phyloP scores from a whole-genome alignment of 2,888 invertebrate species.

The Sphaeridia pumilis region DNA sequence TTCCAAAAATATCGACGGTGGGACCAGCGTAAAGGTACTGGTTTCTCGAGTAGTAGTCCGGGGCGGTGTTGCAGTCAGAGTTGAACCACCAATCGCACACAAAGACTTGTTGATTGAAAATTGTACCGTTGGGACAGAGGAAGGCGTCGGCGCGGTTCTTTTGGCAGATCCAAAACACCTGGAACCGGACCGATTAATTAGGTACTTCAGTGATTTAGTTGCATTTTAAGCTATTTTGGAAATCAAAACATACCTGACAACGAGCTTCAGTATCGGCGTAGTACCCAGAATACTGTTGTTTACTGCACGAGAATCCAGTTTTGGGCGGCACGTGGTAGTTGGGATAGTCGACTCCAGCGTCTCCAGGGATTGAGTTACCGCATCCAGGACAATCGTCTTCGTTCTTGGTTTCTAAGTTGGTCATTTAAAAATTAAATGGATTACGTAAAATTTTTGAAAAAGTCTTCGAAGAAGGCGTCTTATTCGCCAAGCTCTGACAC shows the following conservation, averaged over 20 bases:
- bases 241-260: conserved; percentile 64
- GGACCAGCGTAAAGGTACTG: conserved; percentile 36
- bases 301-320: conserved; percentile 68
- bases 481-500: no score
- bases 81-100: conserved; percentile 55
- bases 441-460: no score
- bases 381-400: conserved; percentile 12
- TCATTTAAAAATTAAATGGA: no score
- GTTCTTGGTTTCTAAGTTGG: conserved; percentile 8
- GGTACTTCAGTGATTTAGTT: no score
- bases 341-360: conserved; percentile 71
- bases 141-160: conserved; percentile 72
- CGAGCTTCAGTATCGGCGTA: conserved; percentile 77
- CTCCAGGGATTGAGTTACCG: conserved; percentile 63
- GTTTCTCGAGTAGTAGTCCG: conserved; percentile 34
- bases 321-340: conserved; percentile 62
- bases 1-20: conserved; percentile 33
- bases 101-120: conserved; percentile 76
- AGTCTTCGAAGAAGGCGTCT: no score
- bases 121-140: conserved; percentile 79
- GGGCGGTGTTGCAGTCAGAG: conserved; percentile 29
- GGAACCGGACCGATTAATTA: no score
- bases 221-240: no score
- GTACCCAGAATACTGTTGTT: conserved; percentile 71
- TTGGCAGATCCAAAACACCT: conserved; percentile 79